Base-by-base conservation (phyloP, 2,113 vertebrate genomes). In the Diglossa brunneiventris region DNA sequence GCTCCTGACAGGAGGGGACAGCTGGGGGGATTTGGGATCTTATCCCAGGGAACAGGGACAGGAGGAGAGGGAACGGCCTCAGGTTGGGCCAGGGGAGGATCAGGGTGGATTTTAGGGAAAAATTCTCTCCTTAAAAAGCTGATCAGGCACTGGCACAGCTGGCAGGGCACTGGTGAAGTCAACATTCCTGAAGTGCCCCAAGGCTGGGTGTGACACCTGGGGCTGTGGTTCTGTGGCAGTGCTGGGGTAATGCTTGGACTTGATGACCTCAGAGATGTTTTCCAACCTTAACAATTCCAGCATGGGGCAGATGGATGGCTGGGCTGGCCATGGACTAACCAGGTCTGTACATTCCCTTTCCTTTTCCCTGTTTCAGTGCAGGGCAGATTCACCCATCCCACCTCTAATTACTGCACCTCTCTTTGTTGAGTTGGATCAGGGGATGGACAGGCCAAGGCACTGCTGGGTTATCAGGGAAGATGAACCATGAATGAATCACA, bases 331-430 rank as follows among this genome's bases (percentile, higher is more conserved):
- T 4, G 30, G 72, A 20, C 21, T 3, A 7, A 2, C 52, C 39
- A 47, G 37, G 1, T 30, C 46, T 30, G 47, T 0, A 6, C 3
- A 0, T 41, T 31, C 8, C 52, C 41, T 50, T 39, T 2, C 0
- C 6, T 39, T 58, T 55, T 33, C 47, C 5, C 8, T 7, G 0
- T 63, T 73, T 42, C 52, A 11, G 26, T 4, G 47, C 11, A 28
- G 46, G 6, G 44, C 15, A 42, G 26, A 8, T 20, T 31, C 30
- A 33, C 47, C 30, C 20, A 4, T 26, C 3, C 0, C 56, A 31
- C 11, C 37, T 84, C 28, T 58, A 41, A 63, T 61, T 55, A 70
- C 17, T 17, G 26, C 69, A 31, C 56, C 39, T 72, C 39, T 52
- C 11, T 62, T 87, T n/a, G 13, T 9, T n/a, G 70, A 46, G 33